Evolutionary conservation across 2,888 invertebrate species (phyloP).

Genomic region (Cephus rjabovi): DNA sequence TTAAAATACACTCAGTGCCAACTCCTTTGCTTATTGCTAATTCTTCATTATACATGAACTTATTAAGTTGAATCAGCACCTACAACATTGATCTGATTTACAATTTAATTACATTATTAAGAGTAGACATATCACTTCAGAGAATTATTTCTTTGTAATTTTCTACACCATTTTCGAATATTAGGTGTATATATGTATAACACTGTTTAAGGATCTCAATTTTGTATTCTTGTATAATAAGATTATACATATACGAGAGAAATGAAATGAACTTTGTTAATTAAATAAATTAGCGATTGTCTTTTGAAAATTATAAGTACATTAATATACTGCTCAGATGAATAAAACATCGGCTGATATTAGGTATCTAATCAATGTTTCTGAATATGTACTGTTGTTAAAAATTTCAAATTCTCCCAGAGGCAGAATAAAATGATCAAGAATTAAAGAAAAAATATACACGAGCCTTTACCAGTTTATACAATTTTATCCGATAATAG

Average conservation of each 20-base stretch:
- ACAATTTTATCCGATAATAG: background rate
- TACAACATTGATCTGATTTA: slow-evolving; percentile 3
- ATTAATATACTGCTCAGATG: background rate
- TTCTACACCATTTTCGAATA: background rate
- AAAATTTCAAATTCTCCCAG: background rate
- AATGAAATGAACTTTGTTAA: background rate
- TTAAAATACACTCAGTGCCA: background rate
- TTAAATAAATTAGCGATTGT: background rate
- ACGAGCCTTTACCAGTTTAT: background rate
- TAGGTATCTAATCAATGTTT: background rate
- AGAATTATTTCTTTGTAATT: background rate
- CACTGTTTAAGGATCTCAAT: background rate
- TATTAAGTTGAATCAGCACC: slow-evolving; percentile 8
- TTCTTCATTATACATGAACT: slow-evolving; percentile 8
- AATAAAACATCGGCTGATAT: background rate
- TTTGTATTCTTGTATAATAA: background rate
- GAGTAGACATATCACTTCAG: background rate
- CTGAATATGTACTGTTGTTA: background rate
- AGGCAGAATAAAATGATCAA: too few relatives aligned
- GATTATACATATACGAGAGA: background rate
- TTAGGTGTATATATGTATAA: too few relatives aligned
- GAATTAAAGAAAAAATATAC: background rate
- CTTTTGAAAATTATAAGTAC: background rate
- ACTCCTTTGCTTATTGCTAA: slow-evolving; percentile 1
- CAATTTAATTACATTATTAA: slow-evolving; percentile 5